Base-by-base conservation (phyloP, 1,140 invertebrate species). In the Cydia strobilella region DNA sequence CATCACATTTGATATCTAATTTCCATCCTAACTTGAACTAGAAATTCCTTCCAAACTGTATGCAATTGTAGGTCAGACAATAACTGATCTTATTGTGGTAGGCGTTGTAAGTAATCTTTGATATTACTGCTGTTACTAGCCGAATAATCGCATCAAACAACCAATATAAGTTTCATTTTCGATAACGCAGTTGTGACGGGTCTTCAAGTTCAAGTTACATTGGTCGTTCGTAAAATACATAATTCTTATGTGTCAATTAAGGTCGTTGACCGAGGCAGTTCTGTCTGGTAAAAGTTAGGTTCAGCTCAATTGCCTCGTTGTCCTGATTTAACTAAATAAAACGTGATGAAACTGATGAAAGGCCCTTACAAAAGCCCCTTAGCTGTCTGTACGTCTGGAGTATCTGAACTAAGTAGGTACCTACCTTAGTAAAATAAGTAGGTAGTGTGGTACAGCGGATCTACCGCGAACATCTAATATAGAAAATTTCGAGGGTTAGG, bases 281-380 rank as follows among this genome's bases (percentile, higher is more conserved):
- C 15, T n/a, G 7, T 69, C 65, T 69, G 65, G 65, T 69, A 69
- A 69, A 69, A 69, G 65, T 69, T 69, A 69, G 65, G 65, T 69
- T 69, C 65, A 59, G 7, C 54, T 59, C 54, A 69, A 69, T 69
- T 69, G 65, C 27, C 31, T 35, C 31, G n/a, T 27, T 69, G 65
- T 69, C 65, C 25, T 42, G 31, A 69, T 69, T 35, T n/a, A 69
- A 18, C 65, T 4, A 42, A 35, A 35, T 35, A 69, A 69, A 35
- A 23, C 54, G 15, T 69, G 65, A 69, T 35, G n/a, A n/a, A n/a
- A n/a, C n/a, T 69, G 65, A 69, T 35, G 65, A 69, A 69, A 39
- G 65, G 15, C 31, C 65, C 7, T 66, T 35, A 69, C 27, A 23
- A 23, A 23, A 23, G 9, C 51, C 51, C n/a, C 51, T 45, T 45